Conservation (phyloP, 2,797 vertebrate species). For the Tokudaia muenninki region DNA sequence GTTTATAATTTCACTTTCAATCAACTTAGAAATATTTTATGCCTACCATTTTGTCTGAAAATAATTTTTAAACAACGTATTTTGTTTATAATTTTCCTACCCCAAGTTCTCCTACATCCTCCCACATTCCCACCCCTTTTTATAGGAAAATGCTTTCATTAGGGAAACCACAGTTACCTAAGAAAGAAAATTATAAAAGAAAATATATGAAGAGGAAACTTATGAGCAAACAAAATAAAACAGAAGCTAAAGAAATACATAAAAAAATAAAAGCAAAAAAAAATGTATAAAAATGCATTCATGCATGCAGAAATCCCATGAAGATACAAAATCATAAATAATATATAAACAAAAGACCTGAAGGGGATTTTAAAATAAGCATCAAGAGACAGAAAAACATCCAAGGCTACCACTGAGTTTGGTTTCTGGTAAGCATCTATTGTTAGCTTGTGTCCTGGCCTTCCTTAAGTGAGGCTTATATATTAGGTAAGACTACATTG, state of each 20-base stretch:
- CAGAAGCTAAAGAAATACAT: not conserved
- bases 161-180: no score
- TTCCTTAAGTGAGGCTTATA: not conserved
- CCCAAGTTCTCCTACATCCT: not conserved
- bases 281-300: no score
- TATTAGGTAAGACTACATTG: not conserved
- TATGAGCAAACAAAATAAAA: not conserved
- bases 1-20: no score
- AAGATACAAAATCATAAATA: not conserved
- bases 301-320: not conserved
- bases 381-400: not conserved
- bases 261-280: no score
- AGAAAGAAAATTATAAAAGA: not conserved
- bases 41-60: not conserved
- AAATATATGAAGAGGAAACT: not conserved
- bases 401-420: no score
- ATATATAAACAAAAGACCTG: not conserved
- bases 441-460: not conserved
- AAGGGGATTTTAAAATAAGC: not conserved
- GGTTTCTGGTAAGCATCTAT: not conserved
- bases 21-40: no score
- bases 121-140: not conserved
- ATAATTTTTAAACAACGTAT: not conserved
- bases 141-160: not conserved
- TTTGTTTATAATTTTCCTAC: not conserved